These are phyloP conservation scores for Apteryx owenii DNA, from an alignment of 2,113 vertebrate genomes.

Conservation along the genomic window DNA sequence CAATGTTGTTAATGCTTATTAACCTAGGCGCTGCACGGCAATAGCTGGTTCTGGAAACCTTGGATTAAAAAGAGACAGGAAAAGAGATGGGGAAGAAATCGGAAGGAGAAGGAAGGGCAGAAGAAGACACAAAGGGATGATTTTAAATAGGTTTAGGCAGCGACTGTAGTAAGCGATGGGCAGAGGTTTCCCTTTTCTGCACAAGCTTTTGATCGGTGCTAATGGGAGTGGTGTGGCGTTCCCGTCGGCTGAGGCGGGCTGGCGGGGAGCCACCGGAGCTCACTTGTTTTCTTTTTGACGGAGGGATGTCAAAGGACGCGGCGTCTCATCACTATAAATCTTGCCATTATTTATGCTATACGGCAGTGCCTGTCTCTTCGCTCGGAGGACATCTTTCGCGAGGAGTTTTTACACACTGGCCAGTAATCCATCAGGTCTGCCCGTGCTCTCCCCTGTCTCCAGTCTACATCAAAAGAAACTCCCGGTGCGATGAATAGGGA, in stretches of 20 bases:
- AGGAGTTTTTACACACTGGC: constrained; percentile 17
- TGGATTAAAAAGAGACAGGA: not conserved
- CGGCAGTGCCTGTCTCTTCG: not conserved
- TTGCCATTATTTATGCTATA: not conserved
- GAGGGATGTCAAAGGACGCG: constrained; percentile 36
- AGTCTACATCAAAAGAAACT: constrained; percentile 35
- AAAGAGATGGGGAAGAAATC: not conserved
- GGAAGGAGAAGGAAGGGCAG: not conserved
- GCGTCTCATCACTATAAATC: constrained; percentile 29
- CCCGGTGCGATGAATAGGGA: not conserved
- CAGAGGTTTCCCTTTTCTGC: constrained; percentile 25
- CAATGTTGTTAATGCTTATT: rapidly evolving
- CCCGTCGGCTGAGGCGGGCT: constrained; percentile 53
- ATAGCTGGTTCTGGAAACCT: not conserved
- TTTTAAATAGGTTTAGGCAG: not conserved
- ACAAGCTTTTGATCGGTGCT: constrained; percentile 47
- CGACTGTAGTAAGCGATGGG: not conserved
- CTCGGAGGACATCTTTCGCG: constrained; percentile 29
- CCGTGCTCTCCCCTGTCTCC: not conserved
- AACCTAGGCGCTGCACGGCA: not conserved
- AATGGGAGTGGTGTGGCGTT: constrained; percentile 18
- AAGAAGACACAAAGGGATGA: not conserved
- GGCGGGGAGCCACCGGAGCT: constrained; percentile 40
- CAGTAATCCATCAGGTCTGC: constrained; percentile 38
- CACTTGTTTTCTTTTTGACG: constrained; percentile 29